Percentiles rank a stretch among this genome's conserved stretches.
Conservation (phyloP, 2,888 invertebrate species). For the Tetragonula carbonaria region DNA sequence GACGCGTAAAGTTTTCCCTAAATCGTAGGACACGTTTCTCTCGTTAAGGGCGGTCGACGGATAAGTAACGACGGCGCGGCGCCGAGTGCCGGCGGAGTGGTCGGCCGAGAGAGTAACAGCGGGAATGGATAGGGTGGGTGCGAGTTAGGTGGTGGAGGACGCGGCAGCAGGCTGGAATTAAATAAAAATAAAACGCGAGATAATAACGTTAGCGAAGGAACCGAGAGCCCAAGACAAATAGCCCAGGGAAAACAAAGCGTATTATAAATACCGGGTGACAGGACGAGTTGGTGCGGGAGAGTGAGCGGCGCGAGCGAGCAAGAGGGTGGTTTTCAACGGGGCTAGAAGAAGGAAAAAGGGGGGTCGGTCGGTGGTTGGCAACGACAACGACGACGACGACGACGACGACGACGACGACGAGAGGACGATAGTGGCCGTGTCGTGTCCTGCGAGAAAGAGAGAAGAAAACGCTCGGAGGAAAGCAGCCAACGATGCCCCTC, state of each 20-base stretch:
- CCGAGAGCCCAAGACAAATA: constrained; percentile 75
- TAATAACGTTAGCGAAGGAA: constrained; percentile 74
- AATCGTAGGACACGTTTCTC: constrained; percentile 64
- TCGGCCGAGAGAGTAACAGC: constrained; percentile 29
- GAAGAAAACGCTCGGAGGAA: constrained; percentile 64
- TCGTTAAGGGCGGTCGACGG: constrained; percentile 66
- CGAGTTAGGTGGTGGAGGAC: constrained; percentile 14
- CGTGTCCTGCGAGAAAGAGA: constrained; percentile 30
- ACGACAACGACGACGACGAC: constrained; percentile 34
- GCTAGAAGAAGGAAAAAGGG: constrained; percentile 43
- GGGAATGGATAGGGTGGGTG: not conserved
- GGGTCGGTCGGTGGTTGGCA: constrained; percentile 30
- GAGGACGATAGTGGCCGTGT: constrained; percentile 48
- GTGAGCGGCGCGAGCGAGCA: constrained; percentile 52
- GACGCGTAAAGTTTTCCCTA: constrained; percentile 49
- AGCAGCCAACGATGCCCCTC: constrained; percentile 58
- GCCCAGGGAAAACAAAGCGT: constrained; percentile 78
- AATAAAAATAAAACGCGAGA: constrained; percentile 77
- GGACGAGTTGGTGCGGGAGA: constrained; percentile 66
- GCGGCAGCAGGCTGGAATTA: constrained; percentile 66
- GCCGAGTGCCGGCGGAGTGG: constrained; percentile 53
- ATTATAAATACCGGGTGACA: constrained; percentile 77
- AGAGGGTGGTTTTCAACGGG: constrained; percentile 71
- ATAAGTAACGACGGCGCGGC: constrained; percentile 67
- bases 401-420: constrained; percentile 12